Base-by-base conservation (phyloP, 1,140 invertebrate species). In the Pseudomyrmex concolor region DNA sequence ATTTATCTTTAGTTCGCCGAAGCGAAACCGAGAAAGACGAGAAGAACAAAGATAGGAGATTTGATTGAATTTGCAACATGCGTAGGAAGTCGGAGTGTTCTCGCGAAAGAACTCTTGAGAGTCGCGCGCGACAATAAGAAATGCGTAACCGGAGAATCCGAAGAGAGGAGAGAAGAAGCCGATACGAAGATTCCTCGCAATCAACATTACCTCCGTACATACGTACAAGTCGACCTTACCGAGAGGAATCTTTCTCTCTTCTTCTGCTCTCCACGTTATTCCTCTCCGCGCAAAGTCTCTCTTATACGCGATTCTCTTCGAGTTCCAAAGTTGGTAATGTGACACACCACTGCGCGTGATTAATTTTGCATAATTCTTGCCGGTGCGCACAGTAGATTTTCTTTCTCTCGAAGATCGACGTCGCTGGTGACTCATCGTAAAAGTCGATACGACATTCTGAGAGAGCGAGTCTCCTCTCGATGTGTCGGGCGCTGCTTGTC, bases 151-250 rank as follows among this genome's bases (percentile, higher is more conserved):
- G 51, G 12, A 60, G 83, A 87, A 80, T 51, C 51, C 54, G 17
- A 70, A 71, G 22, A n/a, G 78, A 34, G 67, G 55, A 83, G 62
- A 78, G 83, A 67, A 63, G 48, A 67, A 63, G 48, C 55, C 83
- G 77, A 87, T 77, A 85, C 84, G 22, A 78, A 34, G 83, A 91
- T 91, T 90, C 89, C 88, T 70, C 45, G 85, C 90, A 91, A 91
- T 91, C 90, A 89, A 89, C 90, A 82, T 91, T 89, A 85, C 88
- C 85, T 57, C 62, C 76, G 63, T 71, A 82, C 76, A 60, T 71
- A 82, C 22, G 67, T 25, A 25, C 2, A 3, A 25, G 67, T 67
- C 84, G 60, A 71, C 5, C 64, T 76, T 77, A 82, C 72, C n/a
- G 72, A 87, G 77, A 77, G 71, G 57, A 72, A 88, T 87, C 71